Base-by-base conservation (phyloP, 1,140 invertebrate species). In the Drosophila ambigua region DNA sequence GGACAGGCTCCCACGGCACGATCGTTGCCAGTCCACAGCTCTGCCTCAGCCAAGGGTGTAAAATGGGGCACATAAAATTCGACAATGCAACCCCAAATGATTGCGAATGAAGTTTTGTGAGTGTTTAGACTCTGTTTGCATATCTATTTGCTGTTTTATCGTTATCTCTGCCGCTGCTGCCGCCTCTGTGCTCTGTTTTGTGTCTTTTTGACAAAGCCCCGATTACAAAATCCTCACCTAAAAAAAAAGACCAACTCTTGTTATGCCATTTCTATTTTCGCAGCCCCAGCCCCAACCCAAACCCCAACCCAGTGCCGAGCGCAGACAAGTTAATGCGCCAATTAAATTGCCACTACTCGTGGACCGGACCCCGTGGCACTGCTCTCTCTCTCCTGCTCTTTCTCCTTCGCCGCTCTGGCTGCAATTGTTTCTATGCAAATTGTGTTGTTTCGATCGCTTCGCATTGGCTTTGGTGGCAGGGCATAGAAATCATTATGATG, bases 371-470 rank as follows among this genome's bases (percentile, higher is more conserved):
- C 43, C 16, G 11, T 49, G 44, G 44, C 57, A 60, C 43, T 58
- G 0, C 55, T 54, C 51, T 51, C 5, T n/a, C n/a, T n/a, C n/a
- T n/a, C n/a, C n/a, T n/a, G 44, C 35, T 41, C 44, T 45, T 35
- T 48, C 28, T 51, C 31, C 15, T 2, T 11, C 11, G 35, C 13
- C 5, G 13, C 15, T 31, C 23, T 15, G 16, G 26, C 65, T 76
- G 57, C 82, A 88, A 87, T 88, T 88, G 83, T 87, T 62, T 87
- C 57, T 72, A 87, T 87, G 82, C 71, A 79, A 87, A 87, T 87
- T 65, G 65, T 24, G 23, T 24, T 44, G 55, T 77, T 76, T 76
- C 80, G 75, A 83, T 82, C 68, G 71, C 72, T 64, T 53, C 66
- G 51, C 66, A 49, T 48, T 48, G 43, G 48, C 50, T 53, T 54